phyloP scores from a whole-genome alignment of 2,113 vertebrate species.

The Gallinago paraguaiae region DNA sequence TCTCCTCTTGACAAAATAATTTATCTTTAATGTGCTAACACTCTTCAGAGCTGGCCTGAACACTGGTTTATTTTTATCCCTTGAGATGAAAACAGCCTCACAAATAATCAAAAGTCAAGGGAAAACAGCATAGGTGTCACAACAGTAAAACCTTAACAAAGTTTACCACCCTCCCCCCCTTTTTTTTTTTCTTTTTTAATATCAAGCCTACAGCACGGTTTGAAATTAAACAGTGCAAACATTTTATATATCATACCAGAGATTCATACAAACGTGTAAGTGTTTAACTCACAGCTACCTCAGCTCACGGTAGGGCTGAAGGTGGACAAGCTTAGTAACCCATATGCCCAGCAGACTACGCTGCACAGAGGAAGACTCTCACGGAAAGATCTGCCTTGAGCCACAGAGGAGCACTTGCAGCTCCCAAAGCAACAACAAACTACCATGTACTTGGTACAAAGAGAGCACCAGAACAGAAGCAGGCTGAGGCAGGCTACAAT shows the following conservation, averaged over 20 bases:
- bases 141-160: not conserved
- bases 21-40: constrained; percentile 41
- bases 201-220: not conserved
- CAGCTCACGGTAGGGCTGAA: not conserved
- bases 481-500: not conserved
- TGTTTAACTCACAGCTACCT: not conserved
- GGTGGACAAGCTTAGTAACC: not conserved
- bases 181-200: not conserved
- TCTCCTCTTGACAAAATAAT: constrained; percentile 58
- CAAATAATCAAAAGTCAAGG: not conserved
- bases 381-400: not conserved
- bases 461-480: not conserved
- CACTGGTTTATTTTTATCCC: constrained; percentile 37
- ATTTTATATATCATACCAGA: not conserved
- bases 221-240: not conserved
- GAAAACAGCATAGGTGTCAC: not conserved
- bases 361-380: not conserved
- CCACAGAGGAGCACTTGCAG: not conserved
- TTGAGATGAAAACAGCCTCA: not conserved
- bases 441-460: not conserved
- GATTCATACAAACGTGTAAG: too few relatives aligned
- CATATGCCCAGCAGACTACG: not conserved
- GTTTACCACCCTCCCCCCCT: not conserved
- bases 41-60: constrained; percentile 41
- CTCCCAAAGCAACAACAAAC: not conserved